A percentile compares a stretch with the other conserved stretches of the same genome.
Evolutionary conservation across 2,888 invertebrate species (phyloP).

Genomic region (Leptopilina drosophilae): DNA sequence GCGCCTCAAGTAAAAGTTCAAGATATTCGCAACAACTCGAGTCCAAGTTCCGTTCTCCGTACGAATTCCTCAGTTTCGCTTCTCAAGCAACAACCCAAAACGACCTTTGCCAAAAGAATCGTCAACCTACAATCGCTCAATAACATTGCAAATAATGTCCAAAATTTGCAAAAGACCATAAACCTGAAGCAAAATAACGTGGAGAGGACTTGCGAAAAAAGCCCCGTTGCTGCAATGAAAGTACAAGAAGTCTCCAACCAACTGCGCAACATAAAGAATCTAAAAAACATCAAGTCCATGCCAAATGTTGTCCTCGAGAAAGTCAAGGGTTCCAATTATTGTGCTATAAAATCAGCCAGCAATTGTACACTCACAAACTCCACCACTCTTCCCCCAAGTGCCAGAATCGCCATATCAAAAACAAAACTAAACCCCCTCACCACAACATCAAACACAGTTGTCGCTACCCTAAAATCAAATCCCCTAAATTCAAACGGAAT

Average conservation of each 20-base stretch:
- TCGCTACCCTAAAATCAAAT: background rate
- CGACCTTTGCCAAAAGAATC: slow-evolving; percentile 19
- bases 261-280: background rate
- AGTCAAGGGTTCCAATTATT: slow-evolving; percentile 44
- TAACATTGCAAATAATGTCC: slow-evolving; percentile 48
- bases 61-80: background rate
- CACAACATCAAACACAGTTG: background rate
- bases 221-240: background rate
- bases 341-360: slow-evolving; percentile 44
- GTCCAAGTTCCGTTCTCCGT: background rate
- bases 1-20: background rate
- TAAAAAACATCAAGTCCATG: background rate
- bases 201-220: too few species aligned
- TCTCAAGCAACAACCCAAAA: background rate
- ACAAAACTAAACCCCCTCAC: background rate
- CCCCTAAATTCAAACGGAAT: background rate
- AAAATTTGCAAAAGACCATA: slow-evolving; percentile 42
- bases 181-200: too few species aligned
- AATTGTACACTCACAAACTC: background rate
- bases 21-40: background rate
- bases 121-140: slow-evolving; percentile 54
- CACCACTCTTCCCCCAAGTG: background rate
- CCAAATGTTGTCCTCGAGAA: slow-evolving; percentile 46
- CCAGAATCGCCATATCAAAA: background rate
- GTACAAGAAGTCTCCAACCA: background rate